Conservation (phyloP, 2,113 vertebrate species). For the Dicaeum eximium region DNA sequence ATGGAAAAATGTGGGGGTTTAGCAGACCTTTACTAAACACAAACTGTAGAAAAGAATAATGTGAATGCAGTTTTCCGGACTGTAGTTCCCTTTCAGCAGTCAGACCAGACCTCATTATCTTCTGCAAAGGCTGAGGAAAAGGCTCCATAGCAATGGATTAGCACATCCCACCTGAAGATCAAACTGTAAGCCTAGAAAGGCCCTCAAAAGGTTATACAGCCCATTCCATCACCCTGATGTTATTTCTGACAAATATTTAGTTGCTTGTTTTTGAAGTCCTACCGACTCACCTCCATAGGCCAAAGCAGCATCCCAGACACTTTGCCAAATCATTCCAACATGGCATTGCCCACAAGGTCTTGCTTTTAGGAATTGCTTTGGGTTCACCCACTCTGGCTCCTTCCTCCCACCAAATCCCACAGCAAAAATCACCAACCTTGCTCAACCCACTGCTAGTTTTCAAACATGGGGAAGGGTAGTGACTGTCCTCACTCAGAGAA, state of each 20-base stretch:
- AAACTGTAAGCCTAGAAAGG: neutral
- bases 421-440: neutral
- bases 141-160: neutral
- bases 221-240: neutral
- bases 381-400: neutral
- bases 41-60: neutral
- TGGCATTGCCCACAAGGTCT: fast-evolving
- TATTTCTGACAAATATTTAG: neutral
- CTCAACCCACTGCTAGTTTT: neutral
- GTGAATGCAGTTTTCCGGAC: neutral
- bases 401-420: neutral
- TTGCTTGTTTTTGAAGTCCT: neutral
- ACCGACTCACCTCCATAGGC: neutral
- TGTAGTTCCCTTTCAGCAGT: neutral
- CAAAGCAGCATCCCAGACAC: neutral
- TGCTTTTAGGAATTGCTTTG: neutral
- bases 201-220: neutral
- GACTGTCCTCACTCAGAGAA: neutral
- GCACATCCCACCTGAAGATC: neutral
- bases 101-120: neutral
- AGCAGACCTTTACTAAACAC: neutral
- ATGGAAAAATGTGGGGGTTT: neutral
- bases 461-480: neutral
- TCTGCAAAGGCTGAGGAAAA: neutral
- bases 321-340: neutral